A percentile compares a stretch with the other conserved stretches of the same genome.
These are phyloP conservation scores for Armadillidium nasatum DNA, from an alignment of 1,140 invertebrate species.

Conservation along the genomic window DNA sequence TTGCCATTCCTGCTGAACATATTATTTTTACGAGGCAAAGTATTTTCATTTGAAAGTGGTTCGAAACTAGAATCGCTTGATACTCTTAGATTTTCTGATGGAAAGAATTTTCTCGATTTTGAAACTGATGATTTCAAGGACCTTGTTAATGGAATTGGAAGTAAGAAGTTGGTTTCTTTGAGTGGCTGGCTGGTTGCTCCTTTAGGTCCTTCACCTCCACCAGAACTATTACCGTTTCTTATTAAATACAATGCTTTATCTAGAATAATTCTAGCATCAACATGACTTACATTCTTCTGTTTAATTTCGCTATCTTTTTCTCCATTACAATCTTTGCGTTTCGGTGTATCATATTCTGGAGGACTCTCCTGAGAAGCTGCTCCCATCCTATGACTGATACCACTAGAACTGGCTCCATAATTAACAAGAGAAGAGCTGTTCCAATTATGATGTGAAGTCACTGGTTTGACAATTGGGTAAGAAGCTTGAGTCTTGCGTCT, in stretches of 20 bases:
- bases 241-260: neutral
- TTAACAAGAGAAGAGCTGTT: too few relatives aligned
- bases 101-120: slow-evolving; percentile 17
- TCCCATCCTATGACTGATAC: neutral
- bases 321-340: neutral
- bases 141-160: slow-evolving; percentile 29
- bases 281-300: neutral
- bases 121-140: slow-evolving; percentile 30
- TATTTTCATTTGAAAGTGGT: neutral
- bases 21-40: too few relatives aligned
- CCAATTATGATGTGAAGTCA: neutral
- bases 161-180: neutral
- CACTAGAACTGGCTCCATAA: neutral
- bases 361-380: neutral
- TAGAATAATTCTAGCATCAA: neutral
- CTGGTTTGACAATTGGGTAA: neutral
- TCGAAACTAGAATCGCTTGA: neutral
- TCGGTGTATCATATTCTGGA: neutral
- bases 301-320: neutral
- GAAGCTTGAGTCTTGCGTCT: neutral
- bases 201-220: slow-evolving; percentile 1
- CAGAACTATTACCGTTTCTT: neutral
- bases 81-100: neutral
- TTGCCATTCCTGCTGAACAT: too few relatives aligned
- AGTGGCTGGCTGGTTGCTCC: neutral